Evolutionary conservation across 2,888 invertebrate species (phyloP).

Genomic region (Eulithis prunata): DNA sequence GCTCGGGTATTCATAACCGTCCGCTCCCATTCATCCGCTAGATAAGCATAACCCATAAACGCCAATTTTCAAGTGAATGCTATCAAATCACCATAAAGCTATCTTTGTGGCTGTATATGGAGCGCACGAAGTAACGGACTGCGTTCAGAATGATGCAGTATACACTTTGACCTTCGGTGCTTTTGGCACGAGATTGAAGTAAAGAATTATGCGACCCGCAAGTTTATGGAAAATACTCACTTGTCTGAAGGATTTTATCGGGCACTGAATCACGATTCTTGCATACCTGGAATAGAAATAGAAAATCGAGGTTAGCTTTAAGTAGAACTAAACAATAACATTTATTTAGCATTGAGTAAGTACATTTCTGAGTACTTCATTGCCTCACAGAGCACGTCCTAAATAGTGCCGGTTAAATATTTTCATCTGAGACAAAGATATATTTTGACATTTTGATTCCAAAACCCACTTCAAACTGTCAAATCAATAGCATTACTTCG

Average conservation of each 20-base stretch:
- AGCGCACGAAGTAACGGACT: constrained; percentile 70
- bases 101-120: constrained; percentile 72
- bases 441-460: neutral
- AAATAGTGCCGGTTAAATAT: neutral
- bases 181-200: constrained; percentile 59
- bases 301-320: no score
- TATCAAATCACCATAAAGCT: constrained; percentile 83
- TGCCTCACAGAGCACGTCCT: neutral
- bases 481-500: constrained; percentile 28
- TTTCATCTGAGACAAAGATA: neutral
- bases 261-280: constrained; percentile 30
- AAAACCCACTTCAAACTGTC: constrained; percentile 15
- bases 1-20: neutral
- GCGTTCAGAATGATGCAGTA: constrained; percentile 62
- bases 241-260: constrained; percentile 31
- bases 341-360: no score
- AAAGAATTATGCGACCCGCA: constrained; percentile 55
- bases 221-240: constrained; percentile 52
- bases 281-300: constrained; percentile 32
- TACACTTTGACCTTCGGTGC: constrained; percentile 59
- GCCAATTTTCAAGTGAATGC: constrained; percentile 78
- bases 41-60: constrained; percentile 59
- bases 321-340: no score
- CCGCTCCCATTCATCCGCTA: constrained; percentile 26
- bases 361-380: no score